Evolutionary conservation across 2,797 vertebrate species (phyloP).

Genomic region (Periparus ater): DNA sequence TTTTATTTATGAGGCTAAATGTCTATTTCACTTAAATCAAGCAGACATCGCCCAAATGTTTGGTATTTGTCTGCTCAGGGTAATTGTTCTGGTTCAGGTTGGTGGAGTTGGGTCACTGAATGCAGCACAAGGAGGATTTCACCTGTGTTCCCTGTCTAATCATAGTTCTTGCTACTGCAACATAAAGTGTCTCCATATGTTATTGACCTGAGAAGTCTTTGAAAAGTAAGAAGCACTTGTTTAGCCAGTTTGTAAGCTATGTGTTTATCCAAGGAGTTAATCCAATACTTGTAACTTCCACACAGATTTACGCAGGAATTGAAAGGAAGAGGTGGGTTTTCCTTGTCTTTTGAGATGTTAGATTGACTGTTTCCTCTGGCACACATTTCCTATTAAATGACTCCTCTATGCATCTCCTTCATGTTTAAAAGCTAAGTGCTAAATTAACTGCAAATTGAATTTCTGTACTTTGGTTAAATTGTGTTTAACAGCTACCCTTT

Average conservation of each 20-base stretch:
- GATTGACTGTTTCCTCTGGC: neutral
- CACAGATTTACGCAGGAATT: neutral
- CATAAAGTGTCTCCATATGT: neutral
- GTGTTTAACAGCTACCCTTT: neutral
- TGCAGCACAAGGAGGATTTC: neutral
- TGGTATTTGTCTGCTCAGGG: neutral
- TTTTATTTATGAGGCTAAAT: neutral
- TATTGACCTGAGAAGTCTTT: neutral
- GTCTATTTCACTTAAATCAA: neutral
- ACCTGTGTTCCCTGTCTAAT: neutral
- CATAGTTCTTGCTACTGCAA: neutral
- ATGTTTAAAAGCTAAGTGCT: neutral
- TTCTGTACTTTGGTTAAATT: neutral
- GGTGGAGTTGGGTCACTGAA: neutral
- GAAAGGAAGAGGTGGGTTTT: neutral
- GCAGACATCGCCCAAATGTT: neutral
- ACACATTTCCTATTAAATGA: neutral
- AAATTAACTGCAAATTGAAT: neutral
- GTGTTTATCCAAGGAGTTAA: neutral
- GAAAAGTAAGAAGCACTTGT: neutral
- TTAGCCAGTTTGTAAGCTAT: neutral
- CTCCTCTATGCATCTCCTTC: neutral
- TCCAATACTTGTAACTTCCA: neutral
- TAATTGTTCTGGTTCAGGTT: neutral
- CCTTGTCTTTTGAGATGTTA: neutral